Evolutionary conservation across 2,888 invertebrate genomes (phyloP).

Genomic region (Agrenia bidenticulata): DNA sequence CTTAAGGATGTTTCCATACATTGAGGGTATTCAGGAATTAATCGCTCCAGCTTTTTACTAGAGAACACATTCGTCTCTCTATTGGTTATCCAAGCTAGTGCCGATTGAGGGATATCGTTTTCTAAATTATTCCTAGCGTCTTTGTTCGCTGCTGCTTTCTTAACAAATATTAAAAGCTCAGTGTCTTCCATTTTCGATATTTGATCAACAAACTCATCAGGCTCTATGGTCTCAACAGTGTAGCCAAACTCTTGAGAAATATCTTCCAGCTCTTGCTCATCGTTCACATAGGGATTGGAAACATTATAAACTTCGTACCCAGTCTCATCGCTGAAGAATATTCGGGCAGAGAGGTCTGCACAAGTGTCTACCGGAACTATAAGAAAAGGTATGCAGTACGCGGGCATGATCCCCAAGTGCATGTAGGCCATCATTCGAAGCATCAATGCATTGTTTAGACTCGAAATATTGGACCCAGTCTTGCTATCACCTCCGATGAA

Average conservation of each 20-base stretch:
- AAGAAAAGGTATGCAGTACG: slow-evolving; percentile 14
- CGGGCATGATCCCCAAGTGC: slow-evolving; percentile 22
- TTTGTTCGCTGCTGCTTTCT: slow-evolving; percentile 12
- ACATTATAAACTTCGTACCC: slow-evolving; percentile 21
- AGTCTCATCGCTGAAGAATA: slow-evolving; percentile 17
- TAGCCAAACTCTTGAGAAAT: slow-evolving; percentile 21
- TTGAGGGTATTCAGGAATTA: slow-evolving; percentile 22
- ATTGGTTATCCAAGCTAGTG: slow-evolving; percentile 25
- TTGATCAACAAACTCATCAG: slow-evolving; percentile 19
- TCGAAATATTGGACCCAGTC: background rate
- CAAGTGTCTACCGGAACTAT: slow-evolving; percentile 20
- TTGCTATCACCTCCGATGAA: slow-evolving; percentile 11
- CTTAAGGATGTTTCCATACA: slow-evolving; percentile 19
- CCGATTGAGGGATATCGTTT: slow-evolving; percentile 18
- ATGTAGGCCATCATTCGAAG: slow-evolving; percentile 24
- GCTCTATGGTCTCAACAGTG: slow-evolving; percentile 16
- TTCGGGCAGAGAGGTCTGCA: background rate
- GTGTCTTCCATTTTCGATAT: background rate
- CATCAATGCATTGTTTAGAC: slow-evolving; percentile 19
- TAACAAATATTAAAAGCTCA: slow-evolving; percentile 3
- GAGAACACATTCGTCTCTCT: slow-evolving; percentile 17
- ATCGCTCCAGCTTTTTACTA: slow-evolving; percentile 16
- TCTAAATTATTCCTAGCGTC: slow-evolving; percentile 23
- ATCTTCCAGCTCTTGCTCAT: slow-evolving; percentile 21
- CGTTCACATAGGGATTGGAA: slow-evolving; percentile 4